phyloP scores from a whole-genome alignment of 2,797 vertebrate species.

The Epinephelus coioides region DNA sequence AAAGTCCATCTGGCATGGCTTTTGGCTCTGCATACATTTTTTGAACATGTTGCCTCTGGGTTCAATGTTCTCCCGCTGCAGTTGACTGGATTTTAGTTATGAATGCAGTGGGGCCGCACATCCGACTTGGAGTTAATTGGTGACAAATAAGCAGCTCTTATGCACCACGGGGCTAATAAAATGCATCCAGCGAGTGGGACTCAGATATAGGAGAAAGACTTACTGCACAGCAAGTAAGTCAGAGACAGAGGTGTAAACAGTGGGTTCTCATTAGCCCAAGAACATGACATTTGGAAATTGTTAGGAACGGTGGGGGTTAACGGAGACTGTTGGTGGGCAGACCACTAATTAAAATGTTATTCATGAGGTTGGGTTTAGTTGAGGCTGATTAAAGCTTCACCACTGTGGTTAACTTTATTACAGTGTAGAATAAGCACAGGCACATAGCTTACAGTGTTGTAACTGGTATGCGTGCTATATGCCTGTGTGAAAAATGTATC shows the following conservation, averaged over 20 bases:
- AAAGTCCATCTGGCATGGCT: slow-evolving; percentile 3
- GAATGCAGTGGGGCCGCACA: slow-evolving; percentile 43
- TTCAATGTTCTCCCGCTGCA: slow-evolving; percentile 42
- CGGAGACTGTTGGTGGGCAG: slow-evolving; percentile 48
- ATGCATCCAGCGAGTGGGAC: slow-evolving; percentile 31
- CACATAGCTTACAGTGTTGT: not conserved
- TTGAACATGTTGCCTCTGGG: slow-evolving; percentile 36
- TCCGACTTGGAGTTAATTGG: slow-evolving; percentile 72
- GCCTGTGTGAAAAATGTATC: not conserved
- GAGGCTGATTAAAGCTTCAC: slow-evolving; percentile 56
- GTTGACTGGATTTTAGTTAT: slow-evolving; percentile 54
- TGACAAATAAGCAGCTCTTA: slow-evolving; percentile 72
- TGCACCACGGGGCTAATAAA: slow-evolving; percentile 57
- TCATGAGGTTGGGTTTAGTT: slow-evolving; percentile 58
- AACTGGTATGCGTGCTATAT: not conserved
- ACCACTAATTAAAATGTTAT: slow-evolving; percentile 73
- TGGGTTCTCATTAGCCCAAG: slow-evolving; percentile 40
- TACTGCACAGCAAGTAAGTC: slow-evolving; percentile 13
- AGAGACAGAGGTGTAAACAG: slow-evolving; percentile 33
- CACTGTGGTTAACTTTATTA: slow-evolving; percentile 55
- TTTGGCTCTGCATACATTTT: slow-evolving; percentile 32
- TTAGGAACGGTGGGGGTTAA: slow-evolving; percentile 54
- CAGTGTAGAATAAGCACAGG: slow-evolving; percentile 21
- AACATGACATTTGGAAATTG: slow-evolving; percentile 53
- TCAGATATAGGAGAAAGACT: slow-evolving; percentile 11